A percentile compares a stretch with the other conserved stretches of the same genome.
Conservation (phyloP, 2,888 invertebrate genomes). For the Bombyx huttoni region DNA sequence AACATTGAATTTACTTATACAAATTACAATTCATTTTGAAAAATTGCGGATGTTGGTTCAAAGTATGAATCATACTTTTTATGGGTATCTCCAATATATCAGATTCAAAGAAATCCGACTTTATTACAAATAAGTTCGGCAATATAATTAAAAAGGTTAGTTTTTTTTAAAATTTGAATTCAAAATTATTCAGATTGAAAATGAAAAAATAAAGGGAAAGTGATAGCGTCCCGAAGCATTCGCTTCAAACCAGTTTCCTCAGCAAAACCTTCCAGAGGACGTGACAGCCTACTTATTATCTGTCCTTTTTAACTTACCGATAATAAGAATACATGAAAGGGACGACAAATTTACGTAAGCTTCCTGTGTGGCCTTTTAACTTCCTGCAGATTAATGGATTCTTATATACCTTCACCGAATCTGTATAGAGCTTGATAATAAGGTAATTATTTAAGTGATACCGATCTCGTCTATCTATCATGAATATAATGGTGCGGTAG, state of each 20-base stretch:
- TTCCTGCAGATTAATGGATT: conserved; percentile 35
- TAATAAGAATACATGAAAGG: conserved; percentile 18
- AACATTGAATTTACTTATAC: too few relatives aligned
- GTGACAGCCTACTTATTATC: conserved; percentile 43
- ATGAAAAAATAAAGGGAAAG: conserved; percentile 9
- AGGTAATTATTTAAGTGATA: conserved; percentile 27
- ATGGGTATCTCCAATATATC: too few relatives aligned
- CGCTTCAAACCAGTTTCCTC: conserved; percentile 54
- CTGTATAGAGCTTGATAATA: conserved; percentile 31
- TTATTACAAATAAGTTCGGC: too few relatives aligned
- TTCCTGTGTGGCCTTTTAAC: conserved; percentile 27
- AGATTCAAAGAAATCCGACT: too few relatives aligned
- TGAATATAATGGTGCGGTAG: conserved; percentile 14
- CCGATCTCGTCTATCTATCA: conserved; percentile 11
- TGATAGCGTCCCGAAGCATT: conserved; percentile 57
- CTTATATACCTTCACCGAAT: conserved; percentile 26
- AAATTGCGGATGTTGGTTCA: too few relatives aligned
- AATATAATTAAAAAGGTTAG: too few relatives aligned
- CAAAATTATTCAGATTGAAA: not conserved
- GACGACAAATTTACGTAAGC: conserved; percentile 28
- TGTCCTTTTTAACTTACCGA: conserved; percentile 38
- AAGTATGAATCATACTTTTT: too few relatives aligned
- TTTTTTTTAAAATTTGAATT: too few relatives aligned
- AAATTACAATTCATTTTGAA: too few relatives aligned
- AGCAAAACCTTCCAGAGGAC: conserved; percentile 56